Evolutionary conservation across 1,140 invertebrate genomes (phyloP).

Genomic region (Macrostomum lignano): DNA sequence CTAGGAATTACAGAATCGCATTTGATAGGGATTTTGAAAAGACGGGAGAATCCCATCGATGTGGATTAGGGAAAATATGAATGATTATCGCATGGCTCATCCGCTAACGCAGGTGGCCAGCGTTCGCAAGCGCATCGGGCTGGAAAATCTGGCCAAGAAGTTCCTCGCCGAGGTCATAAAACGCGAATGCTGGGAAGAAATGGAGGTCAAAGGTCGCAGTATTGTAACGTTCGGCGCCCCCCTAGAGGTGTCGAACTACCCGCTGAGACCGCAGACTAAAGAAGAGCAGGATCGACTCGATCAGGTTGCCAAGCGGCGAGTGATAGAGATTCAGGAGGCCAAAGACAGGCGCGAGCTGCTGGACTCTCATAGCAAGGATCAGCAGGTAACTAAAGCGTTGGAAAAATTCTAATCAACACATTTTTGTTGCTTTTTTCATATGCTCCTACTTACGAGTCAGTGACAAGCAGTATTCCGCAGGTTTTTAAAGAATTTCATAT

Average conservation of each 20-base stretch:
- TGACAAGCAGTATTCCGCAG: background rate
- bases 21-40: too few species aligned
- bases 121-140: too few species aligned
- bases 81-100: too few species aligned
- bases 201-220: constrained; percentile 25
- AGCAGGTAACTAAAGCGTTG: background rate
- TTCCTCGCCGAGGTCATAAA: constrained; percentile 24
- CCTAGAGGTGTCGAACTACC: constrained; percentile 24
- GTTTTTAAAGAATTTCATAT: background rate
- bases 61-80: too few species aligned
- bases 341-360: too few species aligned
- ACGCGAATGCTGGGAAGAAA: constrained; percentile 28
- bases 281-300: constrained; percentile 12
- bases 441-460: background rate
- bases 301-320: constrained; percentile 12
- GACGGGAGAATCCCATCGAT: too few species aligned
- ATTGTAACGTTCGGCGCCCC: constrained; percentile 20
- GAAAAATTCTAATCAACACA: constrained; percentile 1
- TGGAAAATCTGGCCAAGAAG: constrained; percentile 22
- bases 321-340: constrained; percentile 17
- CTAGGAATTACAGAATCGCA: too few species aligned
- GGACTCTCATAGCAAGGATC: constrained; percentile 1
- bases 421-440: constrained; percentile 3
- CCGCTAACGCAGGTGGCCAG: too few species aligned
- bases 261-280: constrained; percentile 14